Evolutionary conservation across 2,888 invertebrate genomes (phyloP), one percentile per base, ranked within the genome.

Genomic region (Heliconius ethilla): DNA sequence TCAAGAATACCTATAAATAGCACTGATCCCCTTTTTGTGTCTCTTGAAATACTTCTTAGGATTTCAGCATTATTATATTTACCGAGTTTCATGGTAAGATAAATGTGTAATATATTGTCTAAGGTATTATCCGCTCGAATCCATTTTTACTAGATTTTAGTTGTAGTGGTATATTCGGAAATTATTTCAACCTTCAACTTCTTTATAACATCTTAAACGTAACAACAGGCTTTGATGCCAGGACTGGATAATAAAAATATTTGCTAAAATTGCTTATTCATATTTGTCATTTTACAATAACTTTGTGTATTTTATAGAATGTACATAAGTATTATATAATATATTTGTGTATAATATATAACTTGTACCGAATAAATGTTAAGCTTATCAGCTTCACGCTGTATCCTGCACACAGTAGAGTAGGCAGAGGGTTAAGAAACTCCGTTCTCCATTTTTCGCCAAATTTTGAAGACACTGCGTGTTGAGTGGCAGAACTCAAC

Each of bases 31-130:
- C 18, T 40, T 37, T 72, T 75, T 80, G 76, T 81, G 27, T 55
- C n/a, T n/a, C 70, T 29, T 29, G 29, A 69, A 29, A 51, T 65
- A 55, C 33, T 27, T 55, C 22, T 66, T 70, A 66, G 51, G 27
- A 70, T 37, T 29, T 15, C n/a, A 63, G 10, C n/a, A 59, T 59
- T 67, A 66, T 63, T 63, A 63, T 70, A 63, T 70, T 75, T 63
- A 83, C 83, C 83, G 81, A 81, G 82, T 76, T 75, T 70, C 69
- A 76, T 69, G 72, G 29, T 67, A 65, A 75, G n/a, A 74, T 27
- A 37, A n/a, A 45, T 55, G 65, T 45, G 13, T 72, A 45, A 55
- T 11, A 72, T 70, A 70, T 72, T 65, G 27, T 22, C 33, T 65
- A 59, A 9, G 15, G 15, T 45, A 70, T 70, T 70, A 29, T 70